Base-by-base conservation (phyloP, 2,113 vertebrate species). In the Centropristis striata region DNA sequence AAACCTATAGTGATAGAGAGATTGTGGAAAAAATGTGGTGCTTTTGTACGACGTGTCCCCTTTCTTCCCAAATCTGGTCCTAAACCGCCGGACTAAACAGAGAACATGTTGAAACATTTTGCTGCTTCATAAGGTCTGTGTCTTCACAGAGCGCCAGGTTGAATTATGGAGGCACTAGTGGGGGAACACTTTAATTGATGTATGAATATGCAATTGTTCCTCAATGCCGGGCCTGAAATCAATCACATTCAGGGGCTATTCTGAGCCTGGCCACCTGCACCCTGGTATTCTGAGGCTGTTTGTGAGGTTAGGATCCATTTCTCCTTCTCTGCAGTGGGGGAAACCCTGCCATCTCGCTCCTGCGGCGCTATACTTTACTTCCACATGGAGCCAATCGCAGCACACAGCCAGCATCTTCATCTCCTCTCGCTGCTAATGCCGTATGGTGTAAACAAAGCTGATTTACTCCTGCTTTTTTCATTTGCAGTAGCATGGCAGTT, bases 161-260 rank as follows among this genome's bases (percentile, higher is more conserved):
- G 84, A 92, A 85, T 90, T 89, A 89, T 80, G 36, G 89, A 79
- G 84, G 77, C 80, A 53, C 74, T 53, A 28, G 70, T 46, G 61
- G 68, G 76, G 65, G 54, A 78, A 86, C 78, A 77, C 86, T 92
- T 88, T 84, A 91, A 93, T 85, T 90, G 87, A 83, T 73, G 75
- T 88, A 92, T 92, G 91, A 93, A 92, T 94, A 94, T 94, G 91
- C 83, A 90, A 81, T 88, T 46, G 70, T 60, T 66, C 81, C 77
- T 81, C 80, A 67, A 80, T 85, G 71, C 71, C 18, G 25, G 64
- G 53, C 79, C 91, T 89, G 89, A 90, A 90, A 94, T 94, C 91
- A 91, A 91, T 93, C 91, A 90, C 86, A 51, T 80, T 84, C 67
- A 41, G 75, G 46, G 74, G 64, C 55, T 84, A 78, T 76, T 87